Evolutionary conservation across 2,888 invertebrate species (phyloP).

Genomic region (Mellilla xanthometata): DNA sequence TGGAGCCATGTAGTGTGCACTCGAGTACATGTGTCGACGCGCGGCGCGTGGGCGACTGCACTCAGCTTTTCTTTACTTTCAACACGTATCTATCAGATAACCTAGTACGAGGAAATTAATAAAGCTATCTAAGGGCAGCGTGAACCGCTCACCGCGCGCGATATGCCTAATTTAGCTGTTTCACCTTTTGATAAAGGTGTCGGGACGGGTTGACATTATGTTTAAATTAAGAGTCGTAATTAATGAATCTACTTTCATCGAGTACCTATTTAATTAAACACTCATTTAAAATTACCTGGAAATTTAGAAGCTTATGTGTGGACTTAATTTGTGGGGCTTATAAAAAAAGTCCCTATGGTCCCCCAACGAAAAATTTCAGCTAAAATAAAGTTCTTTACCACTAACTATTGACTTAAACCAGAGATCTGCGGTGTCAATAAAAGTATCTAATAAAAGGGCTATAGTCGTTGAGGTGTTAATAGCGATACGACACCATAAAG

Average conservation of each 20-base stretch:
- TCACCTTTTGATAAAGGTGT: constrained; percentile 7
- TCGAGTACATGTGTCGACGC: constrained; percentile 22
- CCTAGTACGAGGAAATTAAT: constrained; percentile 49
- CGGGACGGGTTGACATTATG: no score
- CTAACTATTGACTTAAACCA: no score
- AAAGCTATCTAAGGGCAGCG: constrained; percentile 53
- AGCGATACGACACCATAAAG: constrained; percentile 14
- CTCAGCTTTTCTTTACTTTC: constrained; percentile 69
- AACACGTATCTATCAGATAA: constrained; percentile 59
- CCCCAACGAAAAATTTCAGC: no score
- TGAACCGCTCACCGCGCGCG: constrained; percentile 38
- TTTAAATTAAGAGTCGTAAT: no score
- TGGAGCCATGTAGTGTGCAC: no score
- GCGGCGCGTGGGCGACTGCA: constrained; percentile 66
- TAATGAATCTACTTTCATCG: no score
- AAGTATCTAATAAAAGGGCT: constrained; percentile 8
- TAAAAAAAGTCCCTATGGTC: no score
- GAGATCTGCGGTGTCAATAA: constrained; percentile 3
- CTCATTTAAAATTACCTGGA: no score
- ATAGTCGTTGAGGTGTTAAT: constrained; percentile 15
- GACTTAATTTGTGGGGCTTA: no score
- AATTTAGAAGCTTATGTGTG: no score
- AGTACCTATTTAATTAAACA: no score
- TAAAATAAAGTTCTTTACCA: no score
- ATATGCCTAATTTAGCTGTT: constrained; percentile 37